Conservation (phyloP, 2,113 vertebrate species). For the Rallus limicola region DNA sequence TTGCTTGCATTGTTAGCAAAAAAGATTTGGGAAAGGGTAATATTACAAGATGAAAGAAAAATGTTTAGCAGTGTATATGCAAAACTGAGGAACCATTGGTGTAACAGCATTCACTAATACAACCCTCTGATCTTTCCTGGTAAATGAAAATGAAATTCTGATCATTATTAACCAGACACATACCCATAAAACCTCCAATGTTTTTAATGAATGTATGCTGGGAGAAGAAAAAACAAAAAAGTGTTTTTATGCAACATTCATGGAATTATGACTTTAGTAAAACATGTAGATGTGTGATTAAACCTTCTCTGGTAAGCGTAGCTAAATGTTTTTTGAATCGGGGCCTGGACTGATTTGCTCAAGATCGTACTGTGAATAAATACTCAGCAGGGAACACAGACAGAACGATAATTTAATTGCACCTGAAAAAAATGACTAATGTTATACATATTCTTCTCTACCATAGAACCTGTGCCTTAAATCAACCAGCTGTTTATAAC, state of each 20-base stretch:
- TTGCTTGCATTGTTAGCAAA: background rate
- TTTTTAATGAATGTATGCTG: background rate
- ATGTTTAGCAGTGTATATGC: background rate
- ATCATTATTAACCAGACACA: background rate
- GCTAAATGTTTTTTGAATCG: background rate
- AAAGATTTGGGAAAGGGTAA: background rate
- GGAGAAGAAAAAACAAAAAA: background rate
- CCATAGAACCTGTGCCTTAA: background rate
- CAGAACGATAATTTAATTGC: slow-evolving; percentile 3
- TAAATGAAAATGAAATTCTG: background rate
- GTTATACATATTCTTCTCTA: background rate
- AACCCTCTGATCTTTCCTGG: background rate
- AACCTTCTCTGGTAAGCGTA: background rate
- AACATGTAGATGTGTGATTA: background rate
- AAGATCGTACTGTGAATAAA: background rate
- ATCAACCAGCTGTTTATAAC: background rate
- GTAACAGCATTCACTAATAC: background rate
- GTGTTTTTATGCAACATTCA: background rate
- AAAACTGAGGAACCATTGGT: background rate
- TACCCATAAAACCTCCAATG: background rate
- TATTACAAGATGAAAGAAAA: background rate
- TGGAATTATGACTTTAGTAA: background rate
- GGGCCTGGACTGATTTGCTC: background rate
- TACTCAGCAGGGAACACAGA: background rate
- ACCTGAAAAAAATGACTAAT: background rate